Conservation (phyloP, 1,140 invertebrate genomes). For the Arion vulgaris region DNA sequence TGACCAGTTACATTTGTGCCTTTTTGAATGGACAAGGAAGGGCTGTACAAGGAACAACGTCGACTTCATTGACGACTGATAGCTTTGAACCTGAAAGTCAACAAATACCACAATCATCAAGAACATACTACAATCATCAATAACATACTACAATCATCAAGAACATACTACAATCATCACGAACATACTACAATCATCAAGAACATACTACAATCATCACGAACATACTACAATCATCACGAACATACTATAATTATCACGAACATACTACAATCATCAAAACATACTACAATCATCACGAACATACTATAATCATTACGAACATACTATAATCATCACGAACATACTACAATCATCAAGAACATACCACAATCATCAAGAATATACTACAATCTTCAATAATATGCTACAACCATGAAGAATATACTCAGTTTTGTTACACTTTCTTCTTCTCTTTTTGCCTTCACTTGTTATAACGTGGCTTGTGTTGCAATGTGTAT, state of each 20-base stretch:
- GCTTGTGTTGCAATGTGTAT: too few species aligned
- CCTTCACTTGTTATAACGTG: too few species aligned
- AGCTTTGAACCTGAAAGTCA: slow-evolving; percentile 1
- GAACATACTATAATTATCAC: not conserved
- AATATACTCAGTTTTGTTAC: too few species aligned
- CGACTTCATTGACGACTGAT: not conserved
- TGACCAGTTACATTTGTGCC: slow-evolving; percentile 14
- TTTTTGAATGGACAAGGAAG: slow-evolving; percentile 21
- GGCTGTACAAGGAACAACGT: slow-evolving; percentile 12
- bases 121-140: not conserved
- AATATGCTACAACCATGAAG: too few species aligned
- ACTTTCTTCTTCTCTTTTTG: too few species aligned
- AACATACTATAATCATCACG: too few species aligned
- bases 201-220: not conserved
- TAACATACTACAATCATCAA: not conserved
- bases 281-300: too few species aligned
- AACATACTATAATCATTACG: too few species aligned
- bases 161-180: not conserved
- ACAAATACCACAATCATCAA: not conserved
- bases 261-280: too few species aligned
- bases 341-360: too few species aligned
- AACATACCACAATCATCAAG: too few species aligned
- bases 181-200: not conserved
- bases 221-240: not conserved
- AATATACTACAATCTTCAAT: too few species aligned